phyloP scores from a whole-genome alignment of 2,888 invertebrate species.

The Caenorhabditis doughertyi region DNA sequence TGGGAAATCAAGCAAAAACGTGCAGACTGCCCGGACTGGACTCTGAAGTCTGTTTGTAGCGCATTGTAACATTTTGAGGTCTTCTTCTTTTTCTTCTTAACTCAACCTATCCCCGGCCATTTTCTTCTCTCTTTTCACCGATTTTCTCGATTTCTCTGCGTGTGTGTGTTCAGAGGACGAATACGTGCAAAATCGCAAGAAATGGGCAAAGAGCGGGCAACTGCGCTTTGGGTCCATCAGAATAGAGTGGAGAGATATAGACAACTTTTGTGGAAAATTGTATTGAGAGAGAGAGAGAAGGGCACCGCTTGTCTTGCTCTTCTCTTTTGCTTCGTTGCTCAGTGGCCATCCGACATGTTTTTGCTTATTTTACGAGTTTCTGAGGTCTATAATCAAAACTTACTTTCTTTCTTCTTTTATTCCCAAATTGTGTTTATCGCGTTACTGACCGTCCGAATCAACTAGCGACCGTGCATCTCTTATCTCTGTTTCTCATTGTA shows the following conservation, averaged over 20 bases:
- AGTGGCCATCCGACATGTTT: conserved; percentile 24
- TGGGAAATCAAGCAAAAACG: conserved; percentile 19
- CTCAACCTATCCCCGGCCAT: conserved; percentile 14
- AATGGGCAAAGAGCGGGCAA: conserved; percentile 45
- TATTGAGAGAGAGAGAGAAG: conserved; percentile 41
- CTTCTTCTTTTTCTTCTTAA: not conserved
- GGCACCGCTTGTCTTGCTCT: conserved; percentile 24
- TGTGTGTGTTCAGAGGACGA: conserved; percentile 60
- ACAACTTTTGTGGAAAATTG: conserved; percentile 54
- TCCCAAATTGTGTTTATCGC: conserved; percentile 35
- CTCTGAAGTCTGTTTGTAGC: conserved; percentile 6
- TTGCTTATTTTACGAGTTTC: conserved; percentile 5
- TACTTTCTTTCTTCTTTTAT: not conserved
- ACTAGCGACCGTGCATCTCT: conserved; percentile 47
- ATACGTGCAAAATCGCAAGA: conserved; percentile 65
- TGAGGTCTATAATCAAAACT: not conserved
- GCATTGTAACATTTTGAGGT: conserved; percentile 51
- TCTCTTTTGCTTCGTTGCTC: conserved; percentile 38
- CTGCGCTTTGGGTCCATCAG: conserved; percentile 64
- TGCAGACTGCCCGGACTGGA: conserved; percentile 23
- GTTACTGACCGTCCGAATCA: conserved; percentile 27
- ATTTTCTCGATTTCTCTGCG: conserved; percentile 31
- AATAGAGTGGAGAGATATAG: conserved; percentile 42
- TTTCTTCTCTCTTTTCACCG: conserved; percentile 6
- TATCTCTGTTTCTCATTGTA: conserved; percentile 24